phyloP scores from a whole-genome alignment of 2,113 vertebrate species.

The Microtus richardsoni region DNA sequence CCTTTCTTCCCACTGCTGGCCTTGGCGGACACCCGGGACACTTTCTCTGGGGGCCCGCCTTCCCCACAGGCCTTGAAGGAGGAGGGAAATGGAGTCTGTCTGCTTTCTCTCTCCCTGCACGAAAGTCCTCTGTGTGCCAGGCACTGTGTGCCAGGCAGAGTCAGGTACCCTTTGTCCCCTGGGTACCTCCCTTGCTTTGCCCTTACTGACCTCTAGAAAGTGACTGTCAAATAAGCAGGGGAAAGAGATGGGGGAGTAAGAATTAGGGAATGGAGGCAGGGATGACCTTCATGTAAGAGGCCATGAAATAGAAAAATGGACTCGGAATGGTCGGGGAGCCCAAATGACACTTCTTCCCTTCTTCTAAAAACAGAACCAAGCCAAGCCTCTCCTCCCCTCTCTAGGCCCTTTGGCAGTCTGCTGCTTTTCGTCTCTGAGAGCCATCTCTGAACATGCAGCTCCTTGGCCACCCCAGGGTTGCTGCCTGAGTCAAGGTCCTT shows the following conservation, averaged over 20 bases:
- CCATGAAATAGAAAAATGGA: not conserved
- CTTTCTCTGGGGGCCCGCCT: not conserved
- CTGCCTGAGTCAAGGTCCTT: no score
- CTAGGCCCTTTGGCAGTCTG: not conserved
- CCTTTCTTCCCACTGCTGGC: not conserved
- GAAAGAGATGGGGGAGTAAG: not conserved
- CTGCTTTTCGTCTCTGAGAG: not conserved
- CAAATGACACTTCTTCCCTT: not conserved
- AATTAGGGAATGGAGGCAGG: not conserved
- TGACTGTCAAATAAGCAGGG: not conserved
- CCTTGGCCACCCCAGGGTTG: not conserved
- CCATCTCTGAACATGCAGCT: not conserved
- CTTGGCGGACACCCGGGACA: rapidly evolving
- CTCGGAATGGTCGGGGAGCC: not conserved
- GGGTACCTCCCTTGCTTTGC: not conserved
- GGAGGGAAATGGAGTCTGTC: not conserved
- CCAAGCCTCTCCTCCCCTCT: not conserved
- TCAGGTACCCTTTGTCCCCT: not conserved
- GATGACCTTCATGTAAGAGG: not conserved
- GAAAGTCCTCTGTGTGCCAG: not conserved
- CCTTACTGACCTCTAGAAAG: not conserved
- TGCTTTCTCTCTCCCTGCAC: not conserved
- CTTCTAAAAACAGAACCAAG: not conserved
- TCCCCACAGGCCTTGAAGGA: not conserved
- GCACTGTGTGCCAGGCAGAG: not conserved